Evolutionary conservation across 1,140 invertebrate species (phyloP).

Genomic region (Eubasilissa regina): DNA sequence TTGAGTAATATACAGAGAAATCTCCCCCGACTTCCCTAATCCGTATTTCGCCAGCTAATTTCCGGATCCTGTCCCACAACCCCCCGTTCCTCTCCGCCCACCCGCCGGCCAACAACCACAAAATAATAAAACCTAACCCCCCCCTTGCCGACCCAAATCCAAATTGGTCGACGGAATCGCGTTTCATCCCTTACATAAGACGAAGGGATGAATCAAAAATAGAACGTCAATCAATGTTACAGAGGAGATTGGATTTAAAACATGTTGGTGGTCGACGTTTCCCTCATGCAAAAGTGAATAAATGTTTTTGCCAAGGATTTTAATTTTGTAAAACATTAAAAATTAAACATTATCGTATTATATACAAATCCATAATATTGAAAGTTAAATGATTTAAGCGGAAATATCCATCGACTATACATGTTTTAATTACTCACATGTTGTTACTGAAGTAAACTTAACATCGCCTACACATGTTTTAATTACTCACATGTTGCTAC

Average conservation of each 20-base stretch:
- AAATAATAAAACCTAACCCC: constrained; percentile 30
- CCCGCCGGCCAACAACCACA: constrained; percentile 17
- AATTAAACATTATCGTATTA: too few species aligned
- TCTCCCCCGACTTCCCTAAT: constrained; percentile 49
- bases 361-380: too few species aligned
- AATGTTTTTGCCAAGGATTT: too few species aligned
- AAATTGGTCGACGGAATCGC: constrained; percentile 40
- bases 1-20: constrained; percentile 36
- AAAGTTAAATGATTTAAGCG: too few species aligned
- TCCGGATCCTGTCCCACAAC: constrained; percentile 53
- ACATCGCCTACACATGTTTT: too few species aligned
- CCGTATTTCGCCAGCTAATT: constrained; percentile 56
- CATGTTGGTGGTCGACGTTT: constrained; percentile 1
- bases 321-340: too few species aligned
- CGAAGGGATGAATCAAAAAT: constrained; percentile 26
- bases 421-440: too few species aligned
- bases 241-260: constrained; percentile 28
- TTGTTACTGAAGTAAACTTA: too few species aligned
- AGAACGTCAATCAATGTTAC: constrained; percentile 35
- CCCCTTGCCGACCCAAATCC: constrained; percentile 11
- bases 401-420: too few species aligned
- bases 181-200: constrained; percentile 36
- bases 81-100: constrained; percentile 1
- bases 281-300: too few species aligned
- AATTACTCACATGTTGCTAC: too few species aligned